Conservation (phyloP, 2,888 invertebrate species). For the Pristionchus entomophagus region DNA sequence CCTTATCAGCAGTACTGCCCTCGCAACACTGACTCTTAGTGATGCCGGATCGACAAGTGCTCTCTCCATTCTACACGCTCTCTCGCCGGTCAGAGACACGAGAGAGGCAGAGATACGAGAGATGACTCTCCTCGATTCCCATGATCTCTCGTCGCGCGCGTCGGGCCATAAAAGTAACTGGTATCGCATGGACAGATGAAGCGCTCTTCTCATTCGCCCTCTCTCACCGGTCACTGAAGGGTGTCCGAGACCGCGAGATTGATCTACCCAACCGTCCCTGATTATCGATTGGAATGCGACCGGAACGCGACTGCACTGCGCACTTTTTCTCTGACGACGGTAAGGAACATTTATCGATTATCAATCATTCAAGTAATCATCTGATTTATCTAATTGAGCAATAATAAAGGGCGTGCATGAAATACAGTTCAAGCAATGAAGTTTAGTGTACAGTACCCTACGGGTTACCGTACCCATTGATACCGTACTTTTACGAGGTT, state of each 20-base stretch:
- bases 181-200: neutral
- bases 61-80: no score
- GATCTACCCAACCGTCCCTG: neutral
- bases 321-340: neutral
- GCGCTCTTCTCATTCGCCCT: neutral
- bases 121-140: neutral
- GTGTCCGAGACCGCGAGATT: neutral
- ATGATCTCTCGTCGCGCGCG: neutral
- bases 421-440: no score
- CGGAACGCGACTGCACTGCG: neutral
- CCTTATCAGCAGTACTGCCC: conserved; percentile 30
- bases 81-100: no score
- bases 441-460: no score
- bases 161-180: conserved; percentile 29
- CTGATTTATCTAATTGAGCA: no score
- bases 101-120: no score
- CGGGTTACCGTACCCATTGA: neutral
- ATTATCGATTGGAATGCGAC: conserved; percentile 36
- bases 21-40: neutral
- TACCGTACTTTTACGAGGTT: neutral
- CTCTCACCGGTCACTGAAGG: conserved; percentile 25
- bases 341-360: neutral
- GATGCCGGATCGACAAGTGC: no score
- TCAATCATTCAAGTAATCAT: no score
- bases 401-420: no score